These are phyloP conservation scores for Aythya baeri DNA, from an alignment of 2,113 vertebrate species.

Conservation along the genomic window DNA sequence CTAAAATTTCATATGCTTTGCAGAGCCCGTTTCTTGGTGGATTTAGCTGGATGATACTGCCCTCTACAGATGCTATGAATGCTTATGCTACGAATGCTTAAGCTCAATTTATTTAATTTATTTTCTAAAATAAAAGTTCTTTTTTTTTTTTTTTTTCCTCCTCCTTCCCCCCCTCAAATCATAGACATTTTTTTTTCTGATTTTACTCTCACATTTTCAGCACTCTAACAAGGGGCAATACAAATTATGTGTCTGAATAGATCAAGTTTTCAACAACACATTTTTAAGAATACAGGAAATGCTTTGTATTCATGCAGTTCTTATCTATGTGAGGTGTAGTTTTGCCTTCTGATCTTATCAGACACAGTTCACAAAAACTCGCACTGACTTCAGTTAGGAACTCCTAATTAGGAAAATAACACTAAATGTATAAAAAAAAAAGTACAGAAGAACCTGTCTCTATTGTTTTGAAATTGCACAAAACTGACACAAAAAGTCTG, in stretches of 20 bases:
- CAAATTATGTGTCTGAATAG: neutral
- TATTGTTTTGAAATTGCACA: neutral
- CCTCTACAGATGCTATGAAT: conserved; percentile 70
- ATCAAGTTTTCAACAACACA: neutral
- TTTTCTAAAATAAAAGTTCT: neutral
- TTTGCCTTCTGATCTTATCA: neutral
- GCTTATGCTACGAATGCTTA: neutral
- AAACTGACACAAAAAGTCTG: neutral
- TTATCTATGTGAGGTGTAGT: neutral
- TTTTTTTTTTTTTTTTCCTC: neutral
- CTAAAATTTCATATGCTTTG: neutral
- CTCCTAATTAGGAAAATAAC: neutral
- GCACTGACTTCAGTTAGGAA: neutral
- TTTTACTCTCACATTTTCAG: neutral
- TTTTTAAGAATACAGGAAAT: neutral
- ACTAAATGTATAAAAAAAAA: neutral
- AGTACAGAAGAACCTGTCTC: neutral
- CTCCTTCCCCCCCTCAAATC: neutral
- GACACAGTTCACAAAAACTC: neutral
- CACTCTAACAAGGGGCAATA: neutral
- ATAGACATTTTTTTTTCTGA: neutral
- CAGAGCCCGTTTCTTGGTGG: neutral
- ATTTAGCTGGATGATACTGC: conserved; percentile 72
- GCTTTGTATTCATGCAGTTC: neutral
- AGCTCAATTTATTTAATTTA: neutral